Base-by-base conservation (phyloP, 2,113 vertebrate species). In the Cephalopterus ornatus region DNA sequence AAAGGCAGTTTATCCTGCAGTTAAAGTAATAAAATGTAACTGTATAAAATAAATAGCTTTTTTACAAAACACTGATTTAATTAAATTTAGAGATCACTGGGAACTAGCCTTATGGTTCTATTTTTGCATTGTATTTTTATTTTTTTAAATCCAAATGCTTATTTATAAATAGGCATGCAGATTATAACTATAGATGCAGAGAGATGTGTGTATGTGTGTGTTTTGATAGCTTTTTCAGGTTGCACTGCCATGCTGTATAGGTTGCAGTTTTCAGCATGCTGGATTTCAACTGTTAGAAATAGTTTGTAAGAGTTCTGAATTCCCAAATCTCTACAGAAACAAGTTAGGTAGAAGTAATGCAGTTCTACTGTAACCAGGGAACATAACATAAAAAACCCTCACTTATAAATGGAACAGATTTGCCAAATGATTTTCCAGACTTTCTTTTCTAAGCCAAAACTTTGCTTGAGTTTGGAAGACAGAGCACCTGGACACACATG, bases 21-120 rank as follows among this genome's bases (percentile, higher is more conserved):
- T 92, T 95, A 83, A 83, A 91, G 41, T 67, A 88, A 96, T 94
- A 89, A 94, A 95, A 94, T 49, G 30, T n/a, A 94, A 87, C 52
- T 44, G 2, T 79, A 41, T 52, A 83, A 71, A 94, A 93, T 93
- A 92, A 96, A 93, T 89, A 82, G 9, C 15, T 8, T 46, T 89
- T 93, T 93, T 92, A 86, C 59, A 89, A 92, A 94, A 26, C 41
- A 89, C 18, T 58, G 52, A 96, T 95, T 89, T 91, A 87, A 97
- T 92, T 92, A 68, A 42, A 68, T 80, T 42, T 68, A 37, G 68
- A 75, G 27, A 75, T 56, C 32, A 26, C 14, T 55, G 56, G 66
- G 39, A 87, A 72, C 30, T 75, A 75, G 20, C 8, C 74, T 95
- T 91, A 91, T 72, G 46, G 71, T 61, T 92, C 78, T 73, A 42